Conservation (phyloP, 35 echinoderm and acorn worm genomes). For the Apostichopus parvimensis region DNA sequence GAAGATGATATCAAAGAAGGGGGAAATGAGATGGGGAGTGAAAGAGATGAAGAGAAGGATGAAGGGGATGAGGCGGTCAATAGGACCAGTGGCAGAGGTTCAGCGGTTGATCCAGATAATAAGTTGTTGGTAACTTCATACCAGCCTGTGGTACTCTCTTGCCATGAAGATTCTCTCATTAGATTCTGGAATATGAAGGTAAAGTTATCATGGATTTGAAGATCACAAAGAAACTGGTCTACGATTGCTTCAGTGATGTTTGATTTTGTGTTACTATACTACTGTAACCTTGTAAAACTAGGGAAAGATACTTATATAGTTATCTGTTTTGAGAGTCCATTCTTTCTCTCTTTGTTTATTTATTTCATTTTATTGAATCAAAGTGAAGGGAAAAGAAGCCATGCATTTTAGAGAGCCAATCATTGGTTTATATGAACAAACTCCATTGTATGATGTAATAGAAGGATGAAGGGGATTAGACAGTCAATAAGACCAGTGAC, state of each 20-base stretch:
- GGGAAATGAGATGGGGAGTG: neutral
- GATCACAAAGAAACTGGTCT: neutral
- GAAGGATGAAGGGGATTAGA: conserved; percentile 18
- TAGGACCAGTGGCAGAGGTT: neutral
- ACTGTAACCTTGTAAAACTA: neutral
- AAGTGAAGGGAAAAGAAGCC: too few relatives aligned
- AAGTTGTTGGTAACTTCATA: conserved; percentile 81
- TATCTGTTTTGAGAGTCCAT: too few relatives aligned
- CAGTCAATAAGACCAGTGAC: neutral
- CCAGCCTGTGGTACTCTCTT: conserved; percentile 74
- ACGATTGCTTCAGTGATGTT: neutral
- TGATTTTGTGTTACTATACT: neutral
- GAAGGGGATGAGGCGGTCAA: neutral
- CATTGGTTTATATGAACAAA: too few relatives aligned
- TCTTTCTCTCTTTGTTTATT: neutral
- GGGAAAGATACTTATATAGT: neutral
- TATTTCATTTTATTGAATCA: too few relatives aligned
- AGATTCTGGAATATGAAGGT: conserved; percentile 97
- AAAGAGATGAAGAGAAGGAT: conserved; percentile 20
- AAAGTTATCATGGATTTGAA: neutral
- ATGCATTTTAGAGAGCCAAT: too few relatives aligned
- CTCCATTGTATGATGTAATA: too few relatives aligned
- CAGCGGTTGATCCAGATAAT: conserved; percentile 67
- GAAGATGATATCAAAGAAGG: conserved; percentile 17
- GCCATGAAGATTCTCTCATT: conserved; percentile 87